These are phyloP conservation scores for Gila robusta DNA, from an alignment of 2,797 vertebrate genomes.

Conservation along the genomic window DNA sequence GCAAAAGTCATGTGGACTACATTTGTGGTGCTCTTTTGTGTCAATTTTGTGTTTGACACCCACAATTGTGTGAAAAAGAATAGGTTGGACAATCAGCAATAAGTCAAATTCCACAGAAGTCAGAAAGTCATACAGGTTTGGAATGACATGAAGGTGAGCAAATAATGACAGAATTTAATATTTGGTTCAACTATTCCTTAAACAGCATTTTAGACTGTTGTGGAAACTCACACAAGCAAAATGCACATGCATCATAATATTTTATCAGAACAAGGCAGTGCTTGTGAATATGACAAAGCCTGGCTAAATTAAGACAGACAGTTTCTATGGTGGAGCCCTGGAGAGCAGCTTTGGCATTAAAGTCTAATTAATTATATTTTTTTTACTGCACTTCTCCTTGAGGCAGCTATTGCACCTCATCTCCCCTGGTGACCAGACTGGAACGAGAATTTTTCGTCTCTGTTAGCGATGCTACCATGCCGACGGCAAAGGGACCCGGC, in stretches of 20 bases:
- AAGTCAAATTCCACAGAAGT: background rate
- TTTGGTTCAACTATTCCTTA: background rate
- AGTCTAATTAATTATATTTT: slow-evolving; percentile 68
- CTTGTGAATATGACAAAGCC: slow-evolving; percentile 24
- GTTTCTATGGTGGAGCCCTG: slow-evolving; percentile 38
- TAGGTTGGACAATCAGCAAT: background rate
- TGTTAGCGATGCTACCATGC: slow-evolving; percentile 69
- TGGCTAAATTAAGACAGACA: slow-evolving; percentile 58
- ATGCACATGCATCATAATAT: slow-evolving; percentile 68
- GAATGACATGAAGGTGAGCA: background rate
- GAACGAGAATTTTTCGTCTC: slow-evolving; percentile 58
- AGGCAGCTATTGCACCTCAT: slow-evolving; percentile 55
- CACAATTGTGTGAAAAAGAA: background rate
- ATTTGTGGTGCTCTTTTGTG: slow-evolving; percentile 71
- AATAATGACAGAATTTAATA: background rate
- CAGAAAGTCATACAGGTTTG: background rate
- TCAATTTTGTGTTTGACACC: slow-evolving; percentile 19
- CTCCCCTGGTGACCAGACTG: slow-evolving; percentile 58
- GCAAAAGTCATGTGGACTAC: background rate
- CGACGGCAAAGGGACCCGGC: slow-evolving; percentile 63
- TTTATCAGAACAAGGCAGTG: background rate
- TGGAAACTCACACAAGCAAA: slow-evolving; percentile 75
- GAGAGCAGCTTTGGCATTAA: slow-evolving; percentile 66
- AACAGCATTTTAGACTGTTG: slow-evolving; percentile 43
- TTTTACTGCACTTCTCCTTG: slow-evolving; percentile 53